A percentile compares a stretch with the other conserved stretches of the same genome.
Evolutionary conservation across 1,140 invertebrate species (phyloP).

Genomic region (Saccostrea echinata): DNA sequence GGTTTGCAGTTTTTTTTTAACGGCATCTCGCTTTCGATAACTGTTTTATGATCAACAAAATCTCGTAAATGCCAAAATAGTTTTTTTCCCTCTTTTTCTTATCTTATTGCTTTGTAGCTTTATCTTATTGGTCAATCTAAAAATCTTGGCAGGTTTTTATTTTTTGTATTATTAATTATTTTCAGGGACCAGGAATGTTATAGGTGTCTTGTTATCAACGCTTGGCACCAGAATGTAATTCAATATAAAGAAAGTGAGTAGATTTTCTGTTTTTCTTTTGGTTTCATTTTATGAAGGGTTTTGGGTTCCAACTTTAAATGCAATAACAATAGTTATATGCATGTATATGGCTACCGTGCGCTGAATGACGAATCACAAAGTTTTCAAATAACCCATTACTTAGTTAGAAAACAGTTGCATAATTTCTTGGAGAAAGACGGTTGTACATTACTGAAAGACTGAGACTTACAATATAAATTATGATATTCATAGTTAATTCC

Average conservation of each 20-base stretch:
- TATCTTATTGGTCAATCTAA: conserved; percentile 20
- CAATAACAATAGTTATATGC: too few species aligned
- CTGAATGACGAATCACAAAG: too few species aligned
- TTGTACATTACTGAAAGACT: too few species aligned
- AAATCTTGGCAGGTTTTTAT: background rate
- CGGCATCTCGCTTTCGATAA: background rate
- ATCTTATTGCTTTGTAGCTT: background rate
- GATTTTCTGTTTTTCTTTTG: background rate
- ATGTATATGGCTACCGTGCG: too few species aligned
- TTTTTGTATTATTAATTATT: conserved; percentile 17
- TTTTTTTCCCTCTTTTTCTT: background rate
- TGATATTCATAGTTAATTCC: too few species aligned
- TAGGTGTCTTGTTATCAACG: conserved; percentile 49
- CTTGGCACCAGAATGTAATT: conserved; percentile 52
- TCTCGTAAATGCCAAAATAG: conserved; percentile 3
- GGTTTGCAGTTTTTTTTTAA: background rate
- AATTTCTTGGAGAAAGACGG: too few species aligned
- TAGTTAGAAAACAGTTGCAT: too few species aligned
- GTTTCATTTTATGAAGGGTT: too few species aligned
- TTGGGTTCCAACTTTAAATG: too few species aligned
- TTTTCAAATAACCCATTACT: too few species aligned
- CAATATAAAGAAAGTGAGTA: conserved; percentile 60
- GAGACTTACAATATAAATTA: too few species aligned
- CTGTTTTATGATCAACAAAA: background rate
- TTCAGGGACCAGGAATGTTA: conserved; percentile 51